phyloP scores from a whole-genome alignment of 2,888 invertebrate species.

The Horisme vitalbata region DNA sequence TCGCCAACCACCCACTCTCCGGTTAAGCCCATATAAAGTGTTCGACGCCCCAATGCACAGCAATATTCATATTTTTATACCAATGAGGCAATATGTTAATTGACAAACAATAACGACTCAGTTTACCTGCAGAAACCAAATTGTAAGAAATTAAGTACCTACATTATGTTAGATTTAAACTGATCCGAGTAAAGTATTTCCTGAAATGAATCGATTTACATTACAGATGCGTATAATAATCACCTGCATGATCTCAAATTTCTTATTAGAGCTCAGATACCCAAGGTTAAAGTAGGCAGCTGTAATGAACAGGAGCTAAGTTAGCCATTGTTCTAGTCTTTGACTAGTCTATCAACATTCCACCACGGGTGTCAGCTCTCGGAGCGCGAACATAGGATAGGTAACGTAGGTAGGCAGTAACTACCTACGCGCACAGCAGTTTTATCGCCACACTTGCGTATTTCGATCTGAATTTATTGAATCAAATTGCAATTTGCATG shows the following conservation, averaged over 20 bases:
- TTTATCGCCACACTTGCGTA: conserved; percentile 39
- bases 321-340: conserved; percentile 54
- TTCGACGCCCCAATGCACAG: conserved; percentile 63
- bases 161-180: too few species aligned
- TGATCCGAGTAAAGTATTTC: too few species aligned
- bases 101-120: conserved; percentile 53
- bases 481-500: conserved; percentile 28
- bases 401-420: conserved; percentile 15
- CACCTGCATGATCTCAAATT: conserved; percentile 11
- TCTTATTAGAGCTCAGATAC: conserved; percentile 23
- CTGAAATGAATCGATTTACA: too few species aligned
- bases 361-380: conserved; percentile 48
- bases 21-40: conserved; percentile 78
- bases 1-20: conserved; percentile 77
- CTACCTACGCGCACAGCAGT: conserved; percentile 34
- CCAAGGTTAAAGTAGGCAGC: conserved; percentile 33
- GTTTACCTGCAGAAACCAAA: too few species aligned
- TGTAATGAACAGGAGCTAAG: conserved; percentile 43
- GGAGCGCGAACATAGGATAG: conserved; percentile 38
- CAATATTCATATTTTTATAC: conserved; percentile 75
- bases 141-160: too few species aligned
- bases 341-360: conserved; percentile 61
- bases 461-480: conserved; percentile 31
- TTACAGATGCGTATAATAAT: too few species aligned
- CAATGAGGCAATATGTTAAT: conserved; percentile 67